Base-by-base conservation (phyloP, 2,888 invertebrate genomes). In the Drosophila kokeensis region DNA sequence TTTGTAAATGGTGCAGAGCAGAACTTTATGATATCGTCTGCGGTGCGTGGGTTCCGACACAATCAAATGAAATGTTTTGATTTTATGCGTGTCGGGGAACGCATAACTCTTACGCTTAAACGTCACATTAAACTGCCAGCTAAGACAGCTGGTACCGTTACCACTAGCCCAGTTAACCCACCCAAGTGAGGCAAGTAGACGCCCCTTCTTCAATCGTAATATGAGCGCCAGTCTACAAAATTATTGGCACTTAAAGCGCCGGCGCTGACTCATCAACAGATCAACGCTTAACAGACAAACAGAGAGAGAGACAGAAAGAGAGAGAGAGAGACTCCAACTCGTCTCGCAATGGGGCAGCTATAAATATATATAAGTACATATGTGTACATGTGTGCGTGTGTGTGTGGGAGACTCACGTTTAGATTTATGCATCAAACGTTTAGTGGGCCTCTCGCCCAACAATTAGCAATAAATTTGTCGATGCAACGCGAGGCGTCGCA, bases 391-490 rank as follows among this genome's bases (percentile, higher is more conserved):
- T 59, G 48, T 49, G 45, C 57, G 54, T 55, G 49, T 69, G 64
- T 75, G 81, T 81, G 87, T 83, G 85, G 79, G 77, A 69, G 81
- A 52, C 60, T 68, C 49, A 50, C 63, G 66, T 48, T 68, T 21
- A 61, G 69, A 80, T 85, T 82, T 83, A 82, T 79, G 69, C 65
- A 60, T 62, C 58, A 71, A 84, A 60, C 87, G 79, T 83, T 83
- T 87, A 87, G 81, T 83, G 62, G 30, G 34, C 34, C 48, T 69
- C 66, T 69, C 66, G 82, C 70, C 68, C 72, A 65, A 77, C 85
- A 89, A 91, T 89, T 90, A 91, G 81, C 91, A 81, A 89, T 89
- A 90, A 90, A 89, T 89, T 88, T 87, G 90, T 87, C 68, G 55
- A 53, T 48, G 45, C 75, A 69, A 58, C 76, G 59, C 72, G 73